These are phyloP conservation scores for Junco hyemalis DNA, from an alignment of 2,113 vertebrate genomes.

Conservation along the genomic window DNA sequence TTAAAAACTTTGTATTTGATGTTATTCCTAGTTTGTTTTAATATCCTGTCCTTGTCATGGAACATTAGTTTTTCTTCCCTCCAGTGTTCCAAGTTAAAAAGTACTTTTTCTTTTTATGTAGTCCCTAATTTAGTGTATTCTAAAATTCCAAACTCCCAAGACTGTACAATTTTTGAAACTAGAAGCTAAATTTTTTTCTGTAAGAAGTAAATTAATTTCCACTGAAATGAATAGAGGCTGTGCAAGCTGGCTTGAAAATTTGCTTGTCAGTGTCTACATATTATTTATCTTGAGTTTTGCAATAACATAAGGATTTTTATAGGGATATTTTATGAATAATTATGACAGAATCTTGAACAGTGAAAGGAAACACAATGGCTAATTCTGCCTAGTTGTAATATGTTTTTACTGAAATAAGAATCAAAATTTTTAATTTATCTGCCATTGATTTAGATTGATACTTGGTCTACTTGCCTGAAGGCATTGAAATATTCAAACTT, in stretches of 20 bases:
- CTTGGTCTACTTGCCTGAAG: neutral
- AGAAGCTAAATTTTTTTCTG: neutral
- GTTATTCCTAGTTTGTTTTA: neutral
- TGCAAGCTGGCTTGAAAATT: neutral
- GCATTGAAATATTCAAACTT: neutral
- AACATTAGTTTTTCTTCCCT: neutral
- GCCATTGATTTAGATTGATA: neutral
- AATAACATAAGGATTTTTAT: neutral
- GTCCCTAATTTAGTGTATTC: neutral
- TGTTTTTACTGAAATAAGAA: neutral
- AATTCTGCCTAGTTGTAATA: neutral
- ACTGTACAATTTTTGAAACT: neutral
- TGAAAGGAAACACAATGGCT: neutral
- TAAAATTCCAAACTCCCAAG: neutral
- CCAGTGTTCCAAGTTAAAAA: neutral
- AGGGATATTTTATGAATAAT: neutral
- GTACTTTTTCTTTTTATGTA: neutral
- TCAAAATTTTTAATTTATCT: neutral
- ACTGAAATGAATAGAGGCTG: neutral
- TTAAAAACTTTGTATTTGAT: neutral
- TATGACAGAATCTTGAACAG: neutral
- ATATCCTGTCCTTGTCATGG: neutral
- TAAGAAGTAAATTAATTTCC: neutral
- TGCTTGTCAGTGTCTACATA: neutral
- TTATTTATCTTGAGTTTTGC: neutral